Conservation (phyloP, 1,140 invertebrate species). For the Apis dorsata region DNA sequence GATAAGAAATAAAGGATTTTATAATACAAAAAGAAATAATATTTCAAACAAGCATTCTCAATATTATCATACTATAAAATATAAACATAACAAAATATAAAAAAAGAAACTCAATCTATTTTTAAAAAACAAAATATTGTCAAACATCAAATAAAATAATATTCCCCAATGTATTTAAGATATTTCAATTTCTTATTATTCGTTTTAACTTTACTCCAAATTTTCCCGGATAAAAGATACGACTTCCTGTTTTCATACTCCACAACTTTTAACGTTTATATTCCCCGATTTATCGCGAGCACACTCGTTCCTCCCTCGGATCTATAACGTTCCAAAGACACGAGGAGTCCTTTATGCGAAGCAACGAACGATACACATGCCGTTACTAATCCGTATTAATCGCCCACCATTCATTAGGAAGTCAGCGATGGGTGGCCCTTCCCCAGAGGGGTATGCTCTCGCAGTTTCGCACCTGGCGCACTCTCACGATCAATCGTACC, state of each 20-base stretch:
- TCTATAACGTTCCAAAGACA: not conserved
- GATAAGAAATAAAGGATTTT: too few species aligned
- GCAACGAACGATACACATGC: conserved; percentile 41
- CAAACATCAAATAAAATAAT: too few species aligned
- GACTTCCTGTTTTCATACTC: not conserved
- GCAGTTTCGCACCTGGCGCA: conserved; percentile 58
- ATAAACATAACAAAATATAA: too few species aligned
- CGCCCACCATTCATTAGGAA: conserved; percentile 63
- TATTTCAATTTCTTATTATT: too few species aligned
- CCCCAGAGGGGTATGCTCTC: conserved; percentile 11
- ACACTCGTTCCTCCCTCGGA: not conserved
- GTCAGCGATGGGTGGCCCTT: conserved; percentile 54
- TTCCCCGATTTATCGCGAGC: not conserved
- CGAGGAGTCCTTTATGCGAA: conserved; percentile 4
- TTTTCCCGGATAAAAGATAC: not conserved
- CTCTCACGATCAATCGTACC: conserved; percentile 61
- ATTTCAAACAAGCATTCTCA: too few species aligned
- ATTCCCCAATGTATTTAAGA: too few species aligned
- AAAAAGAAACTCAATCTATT: too few species aligned
- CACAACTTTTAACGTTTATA: not conserved
- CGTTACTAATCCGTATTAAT: conserved; percentile 64
- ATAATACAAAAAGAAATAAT: too few species aligned
- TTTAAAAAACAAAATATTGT: too few species aligned
- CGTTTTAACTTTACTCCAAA: too few species aligned
- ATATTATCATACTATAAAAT: too few species aligned